Evolutionary conservation across 2,888 invertebrate species (phyloP).

Genomic region (Pristionchus mayeri): DNA sequence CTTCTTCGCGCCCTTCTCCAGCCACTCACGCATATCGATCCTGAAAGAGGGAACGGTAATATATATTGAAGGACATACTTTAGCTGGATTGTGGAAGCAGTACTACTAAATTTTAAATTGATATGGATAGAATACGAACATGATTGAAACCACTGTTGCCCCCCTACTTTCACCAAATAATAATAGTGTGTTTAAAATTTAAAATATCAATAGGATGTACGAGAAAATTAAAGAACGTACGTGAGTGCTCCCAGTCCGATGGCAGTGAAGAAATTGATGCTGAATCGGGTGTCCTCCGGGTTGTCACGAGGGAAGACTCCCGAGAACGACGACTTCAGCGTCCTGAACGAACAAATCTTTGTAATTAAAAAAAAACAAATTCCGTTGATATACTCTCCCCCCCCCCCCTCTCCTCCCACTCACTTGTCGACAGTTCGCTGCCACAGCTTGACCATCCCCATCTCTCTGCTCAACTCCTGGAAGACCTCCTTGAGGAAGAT

Average conservation of each 20-base stretch:
- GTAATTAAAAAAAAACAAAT: too few relatives aligned
- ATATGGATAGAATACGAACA: too few relatives aligned
- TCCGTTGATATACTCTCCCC: background rate
- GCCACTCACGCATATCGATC: slow-evolving; percentile 70
- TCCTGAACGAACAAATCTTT: slow-evolving; percentile 80
- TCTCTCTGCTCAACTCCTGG: slow-evolving; percentile 92
- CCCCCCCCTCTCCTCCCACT: background rate
- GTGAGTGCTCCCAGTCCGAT: slow-evolving; percentile 96
- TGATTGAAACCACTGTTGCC: too few relatives aligned
- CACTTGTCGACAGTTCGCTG: slow-evolving; percentile 90
- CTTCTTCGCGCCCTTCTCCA: slow-evolving; percentile 65
- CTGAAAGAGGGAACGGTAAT: slow-evolving; percentile 52
- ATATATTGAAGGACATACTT: too few relatives aligned
- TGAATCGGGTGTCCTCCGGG: slow-evolving; percentile 95
- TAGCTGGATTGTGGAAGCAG: too few relatives aligned
- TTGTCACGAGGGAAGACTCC: slow-evolving; percentile 96
- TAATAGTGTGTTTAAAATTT: too few relatives aligned
- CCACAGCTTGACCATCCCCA: slow-evolving; percentile 94
- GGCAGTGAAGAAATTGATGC: slow-evolving; percentile 97
- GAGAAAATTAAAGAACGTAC: slow-evolving; percentile 77
- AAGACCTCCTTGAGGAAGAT: slow-evolving; percentile 98
- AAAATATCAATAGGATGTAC: too few relatives aligned
- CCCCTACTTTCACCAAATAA: too few relatives aligned
- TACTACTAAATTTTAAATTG: too few relatives aligned
- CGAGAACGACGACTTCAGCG: slow-evolving; percentile 87